Base-by-base conservation (phyloP, 2,888 invertebrate species). In the Drosophila silvestris region DNA sequence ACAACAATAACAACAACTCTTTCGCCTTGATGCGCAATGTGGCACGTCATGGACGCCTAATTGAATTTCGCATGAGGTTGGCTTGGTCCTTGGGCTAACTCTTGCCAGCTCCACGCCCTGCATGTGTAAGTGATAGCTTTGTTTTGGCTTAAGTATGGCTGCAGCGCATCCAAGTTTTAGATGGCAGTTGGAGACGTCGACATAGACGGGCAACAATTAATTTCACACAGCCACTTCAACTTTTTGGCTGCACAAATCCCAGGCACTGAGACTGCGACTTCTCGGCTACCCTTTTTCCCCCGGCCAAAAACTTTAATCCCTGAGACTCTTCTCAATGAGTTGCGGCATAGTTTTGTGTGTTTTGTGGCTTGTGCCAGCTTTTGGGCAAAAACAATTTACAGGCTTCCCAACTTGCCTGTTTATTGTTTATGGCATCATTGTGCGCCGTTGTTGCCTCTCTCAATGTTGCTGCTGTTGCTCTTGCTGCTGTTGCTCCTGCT, bases 401-500 rank as follows among this genome's bases (percentile, higher is more conserved):
- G 87, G 88, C 90, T 83, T 91, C 81, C 80, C 74, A 83, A 91
- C 82, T 91, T 91, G 90, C 77, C 91, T 91, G 89, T 88, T 91
- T 91, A 92, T 91, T 91, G 91, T 91, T 92, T 92, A 90, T 91
- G 87, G 91, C 91, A 87, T 83, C 89, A 89, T 91, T 91, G 89
- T 86, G 87, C 77, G 59, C 74, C 71, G 83, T 90, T 87, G 89
- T 89, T 85, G 81, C 59, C 41, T 32, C 75, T 53, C 37, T 22
- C 30, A 41, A 58, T 52, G 64, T 70, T 64, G 37, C 19, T 50
- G 14, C 19, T 62, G 22, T 28, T 59, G 63, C 51, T 54, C 12
- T 9, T 57, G 68, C 65, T 63, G 32, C 22, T 61, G n/a, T 7
- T 35, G 32, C 39, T 50, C 33, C 22, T 28, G 35, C 22, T 57